phyloP scores from a whole-genome alignment of 2,113 vertebrate species.

The Mystacornis crossleyi region DNA sequence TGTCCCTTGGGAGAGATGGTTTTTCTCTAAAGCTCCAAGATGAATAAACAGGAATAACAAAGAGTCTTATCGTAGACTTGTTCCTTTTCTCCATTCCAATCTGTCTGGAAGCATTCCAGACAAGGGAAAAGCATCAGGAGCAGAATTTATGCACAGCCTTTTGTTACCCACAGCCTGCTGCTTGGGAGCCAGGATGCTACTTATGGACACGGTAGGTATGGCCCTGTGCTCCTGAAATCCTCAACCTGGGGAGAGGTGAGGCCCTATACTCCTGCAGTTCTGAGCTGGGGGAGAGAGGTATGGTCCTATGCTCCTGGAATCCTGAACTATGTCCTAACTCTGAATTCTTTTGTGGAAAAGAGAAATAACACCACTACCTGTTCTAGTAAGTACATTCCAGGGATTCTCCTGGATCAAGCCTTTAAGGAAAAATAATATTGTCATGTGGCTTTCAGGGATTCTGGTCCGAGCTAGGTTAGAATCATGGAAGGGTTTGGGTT shows the following conservation, averaged over 20 bases:
- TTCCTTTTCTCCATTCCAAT: neutral
- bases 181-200: neutral
- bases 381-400: neutral
- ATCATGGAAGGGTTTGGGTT: neutral
- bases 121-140: neutral
- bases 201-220: fast-evolving
- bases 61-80: neutral
- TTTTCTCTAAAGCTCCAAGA: neutral
- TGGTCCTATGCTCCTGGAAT: neutral
- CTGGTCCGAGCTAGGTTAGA: fast-evolving
- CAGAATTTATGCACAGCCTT: neutral
- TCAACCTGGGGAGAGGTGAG: neutral
- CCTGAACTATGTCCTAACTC: fast-evolving
- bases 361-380: neutral
- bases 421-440: neutral
- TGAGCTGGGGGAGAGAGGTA: fast-evolving
- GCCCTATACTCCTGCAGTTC: neutral
- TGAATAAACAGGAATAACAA: neutral
- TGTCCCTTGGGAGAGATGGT: neutral
- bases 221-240: neutral
- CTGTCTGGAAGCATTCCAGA: neutral
- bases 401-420: neutral
- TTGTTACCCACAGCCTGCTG: neutral
- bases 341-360: neutral
- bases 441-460: neutral